Evolutionary conservation across 1,140 invertebrate genomes (phyloP), one percentile per base, ranked within the genome.

Genomic region (Bombus waltoni): DNA sequence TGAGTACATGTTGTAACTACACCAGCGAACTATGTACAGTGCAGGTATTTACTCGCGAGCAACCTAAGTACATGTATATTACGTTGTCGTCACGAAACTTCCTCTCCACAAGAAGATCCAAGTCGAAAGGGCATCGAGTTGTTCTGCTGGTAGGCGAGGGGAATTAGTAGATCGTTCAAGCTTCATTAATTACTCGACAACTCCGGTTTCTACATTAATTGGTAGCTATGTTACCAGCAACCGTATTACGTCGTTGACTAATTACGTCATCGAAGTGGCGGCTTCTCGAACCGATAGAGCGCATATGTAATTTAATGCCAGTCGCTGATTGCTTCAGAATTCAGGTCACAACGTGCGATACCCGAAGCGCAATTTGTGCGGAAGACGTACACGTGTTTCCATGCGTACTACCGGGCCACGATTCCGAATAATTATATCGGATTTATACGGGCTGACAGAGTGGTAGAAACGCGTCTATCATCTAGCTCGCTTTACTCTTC

Each of bases 251-350:
- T 68, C 83, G 78, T 81, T 81, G 57, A 68, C 83, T 85, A 85
- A 85, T 85, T 85, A 85, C 83, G 57, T 78, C 80, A 77, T 77
- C 87, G 70, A 83, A 85, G 73, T 73, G 53, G 68, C 79, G 70
- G 42, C 66, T 57, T 57, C 71, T 73, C 88, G 73, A 83, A 81
- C 80, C 82, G 86, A 90, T 79, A 81, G 79, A 81, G 87, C 87
- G 81, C 87, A 88, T 83, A 84, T 83, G 87, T 88, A 90, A 90
- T 90, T 90, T 90, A 88, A 90, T 82, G 83, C 79, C 72, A 86
- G 81, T 77, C 81, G 73, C 68, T 90, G 89, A 90, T 90, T 90
- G 89, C 89, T 90, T 81, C 83, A 85, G 86, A 90, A 90, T 90
- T 90, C 87, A 75, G 89, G 89, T 90, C 89, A 90, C 89, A 83